phyloP scores from a whole-genome alignment of 2,113 vertebrate species.

The Misgurnus mizolepis region DNA sequence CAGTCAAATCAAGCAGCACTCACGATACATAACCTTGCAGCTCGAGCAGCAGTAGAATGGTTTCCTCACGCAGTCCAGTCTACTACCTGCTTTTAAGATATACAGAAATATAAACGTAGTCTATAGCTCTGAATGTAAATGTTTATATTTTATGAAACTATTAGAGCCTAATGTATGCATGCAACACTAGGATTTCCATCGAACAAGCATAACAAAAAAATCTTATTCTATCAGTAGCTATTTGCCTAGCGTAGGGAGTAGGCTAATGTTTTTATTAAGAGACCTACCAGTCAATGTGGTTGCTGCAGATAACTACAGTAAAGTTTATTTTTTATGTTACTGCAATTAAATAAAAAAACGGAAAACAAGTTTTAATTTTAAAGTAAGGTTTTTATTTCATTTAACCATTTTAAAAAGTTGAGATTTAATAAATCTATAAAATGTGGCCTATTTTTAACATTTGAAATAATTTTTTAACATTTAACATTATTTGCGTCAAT shows the following conservation, averaged over 20 bases:
- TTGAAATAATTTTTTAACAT: background rate
- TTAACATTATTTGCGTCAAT: background rate
- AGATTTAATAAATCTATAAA: background rate
- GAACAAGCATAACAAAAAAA: background rate
- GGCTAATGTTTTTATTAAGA: background rate
- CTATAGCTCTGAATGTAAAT: background rate
- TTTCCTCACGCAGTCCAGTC: conserved; percentile 47
- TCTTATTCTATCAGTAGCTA: background rate
- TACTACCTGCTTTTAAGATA: conserved; percentile 32
- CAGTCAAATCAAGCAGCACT: conserved; percentile 50
- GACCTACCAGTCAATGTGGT: background rate
- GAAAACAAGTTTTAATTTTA: background rate
- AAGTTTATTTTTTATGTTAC: background rate
- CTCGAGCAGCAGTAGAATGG: conserved; percentile 69
- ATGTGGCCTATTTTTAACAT: background rate
- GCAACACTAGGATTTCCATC: conserved; percentile 45
- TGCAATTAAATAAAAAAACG: background rate
- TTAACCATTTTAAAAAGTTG: too few species aligned
- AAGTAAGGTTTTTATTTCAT: background rate
- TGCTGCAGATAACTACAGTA: background rate
- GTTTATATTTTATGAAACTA: conserved; percentile 6
- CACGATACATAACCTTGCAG: conserved; percentile 47
- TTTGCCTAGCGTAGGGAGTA: background rate
- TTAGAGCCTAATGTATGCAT: background rate
- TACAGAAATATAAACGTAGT: conserved; percentile 3